Conservation (phyloP, 35 echinoderm and acorn worm genomes). For the Heliocidaris erythrogramma region DNA sequence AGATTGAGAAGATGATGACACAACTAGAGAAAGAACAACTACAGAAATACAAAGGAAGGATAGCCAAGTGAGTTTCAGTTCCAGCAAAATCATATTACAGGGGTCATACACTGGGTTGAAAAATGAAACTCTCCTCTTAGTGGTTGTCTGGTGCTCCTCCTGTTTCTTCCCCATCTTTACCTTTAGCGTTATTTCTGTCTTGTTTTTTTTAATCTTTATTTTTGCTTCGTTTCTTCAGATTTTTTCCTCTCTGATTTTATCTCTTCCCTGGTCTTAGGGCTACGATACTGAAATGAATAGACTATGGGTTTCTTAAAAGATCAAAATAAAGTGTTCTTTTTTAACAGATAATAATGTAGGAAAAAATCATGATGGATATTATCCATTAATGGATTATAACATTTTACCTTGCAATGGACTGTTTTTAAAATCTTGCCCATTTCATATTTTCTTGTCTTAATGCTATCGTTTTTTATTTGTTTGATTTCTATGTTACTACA, state of each 20-base stretch:
- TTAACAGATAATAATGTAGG: background rate
- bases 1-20: slow-evolving; percentile 98
- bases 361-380: background rate
- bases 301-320: background rate
- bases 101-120: too few relatives aligned
- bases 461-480: background rate
- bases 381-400: background rate
- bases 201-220: background rate
- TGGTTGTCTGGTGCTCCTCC: background rate
- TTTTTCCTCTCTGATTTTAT: too few relatives aligned
- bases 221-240: background rate
- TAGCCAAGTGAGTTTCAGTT: slow-evolving; percentile 71
- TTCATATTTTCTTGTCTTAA: background rate
- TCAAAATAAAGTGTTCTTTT: background rate
- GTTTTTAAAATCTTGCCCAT: background rate
- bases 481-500: slow-evolving; percentile 46
- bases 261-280: background rate
- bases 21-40: slow-evolving; percentile 79
- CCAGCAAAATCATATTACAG: background rate
- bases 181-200: background rate
- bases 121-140: background rate
- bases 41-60: slow-evolving; percentile 77
- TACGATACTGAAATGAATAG: background rate
- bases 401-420: background rate
- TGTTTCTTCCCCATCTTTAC: background rate